Conservation (phyloP, 2,113 vertebrate genomes). For the Coturnix japonica region DNA sequence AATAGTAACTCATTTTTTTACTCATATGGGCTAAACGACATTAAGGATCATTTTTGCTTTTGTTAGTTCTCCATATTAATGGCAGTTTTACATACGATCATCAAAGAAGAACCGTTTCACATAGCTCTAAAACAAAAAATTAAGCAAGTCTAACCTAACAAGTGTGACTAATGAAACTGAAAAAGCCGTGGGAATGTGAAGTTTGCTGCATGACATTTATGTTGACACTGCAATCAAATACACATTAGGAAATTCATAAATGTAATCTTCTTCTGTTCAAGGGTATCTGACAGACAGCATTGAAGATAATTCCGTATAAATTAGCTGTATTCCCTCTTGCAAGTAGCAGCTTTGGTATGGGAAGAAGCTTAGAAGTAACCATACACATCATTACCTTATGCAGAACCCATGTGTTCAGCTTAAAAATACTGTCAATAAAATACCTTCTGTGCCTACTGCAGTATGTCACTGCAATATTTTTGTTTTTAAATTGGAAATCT, state of each 20-base stretch:
- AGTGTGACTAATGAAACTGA: constrained; percentile 45
- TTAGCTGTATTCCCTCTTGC: constrained; percentile 1
- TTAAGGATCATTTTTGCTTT: not conserved
- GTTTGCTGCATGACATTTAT: constrained; percentile 56
- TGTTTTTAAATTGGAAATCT: not conserved
- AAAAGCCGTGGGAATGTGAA: constrained; percentile 23
- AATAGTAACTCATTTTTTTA: not conserved
- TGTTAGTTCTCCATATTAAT: not conserved
- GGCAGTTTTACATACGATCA: not conserved
- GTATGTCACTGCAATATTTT: not conserved
- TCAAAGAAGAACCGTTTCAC: constrained; percentile 15
- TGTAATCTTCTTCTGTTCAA: constrained; percentile 43
- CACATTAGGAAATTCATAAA: constrained; percentile 58
- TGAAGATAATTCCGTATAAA: constrained; percentile 27
- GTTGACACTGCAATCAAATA: constrained; percentile 65
- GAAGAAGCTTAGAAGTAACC: not conserved
- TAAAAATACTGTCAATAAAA: not conserved
- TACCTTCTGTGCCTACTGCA: not conserved
- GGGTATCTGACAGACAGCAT: constrained; percentile 22
- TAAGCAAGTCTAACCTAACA: not conserved
- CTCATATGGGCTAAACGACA: not conserved
- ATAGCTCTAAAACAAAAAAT: not conserved
- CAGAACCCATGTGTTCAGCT: not conserved
- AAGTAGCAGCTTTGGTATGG: not conserved
- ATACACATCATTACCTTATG: not conserved